Evolutionary conservation across 1,140 invertebrate genomes (phyloP), one percentile per base, ranked within the genome.

Genomic region (Drosophila virilis): DNA sequence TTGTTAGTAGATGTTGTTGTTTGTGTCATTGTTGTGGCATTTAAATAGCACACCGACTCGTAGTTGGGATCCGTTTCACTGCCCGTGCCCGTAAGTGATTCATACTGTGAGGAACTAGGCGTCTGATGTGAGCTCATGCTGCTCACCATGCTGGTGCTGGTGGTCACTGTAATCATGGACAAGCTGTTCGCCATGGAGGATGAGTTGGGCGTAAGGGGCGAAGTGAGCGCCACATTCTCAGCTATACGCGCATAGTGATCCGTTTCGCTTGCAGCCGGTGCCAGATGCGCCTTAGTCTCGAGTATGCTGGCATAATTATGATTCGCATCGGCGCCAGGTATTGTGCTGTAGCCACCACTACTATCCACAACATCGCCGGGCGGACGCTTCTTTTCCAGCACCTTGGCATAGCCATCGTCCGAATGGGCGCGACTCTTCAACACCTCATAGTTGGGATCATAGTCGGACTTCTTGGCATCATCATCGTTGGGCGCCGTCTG

Each of bases 31-130:
- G 86, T 69, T 40, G 66, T 78, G 8, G 76, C 59, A 58, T 83
- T 90, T 13, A 92, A n/a, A 65, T 92, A 92, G 15, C 94, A 94
- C 0, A 96, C 95, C 0, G 95, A 95, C 78, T 96, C 95, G 69
- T 96, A 96, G 78, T 96, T 96, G 1, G 95, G 95, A 86, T 96
- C 95, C 0, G 94, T 94, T 84, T 96, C 96, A 75, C 95, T 96
- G 6, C 94, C 95, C 1, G 94, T 95, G 4, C 94, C 95, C 1
- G 94, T 94, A 93, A 96, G 95, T 5, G 95, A 96, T 83, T 96
- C 96, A 74, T 96, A 97, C 93, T 93, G 88, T 15, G 91, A 91
- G 12, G 78, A 80, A 7, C 54, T 54, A 2, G 82, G 80, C 10
- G 90, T 85, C 57, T 78, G 79, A 8, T 68, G 77, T 8, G 79